phyloP scores from a whole-genome alignment of 2,797 vertebrate genomes.

The Pseudocheirus occidentalis region DNA sequence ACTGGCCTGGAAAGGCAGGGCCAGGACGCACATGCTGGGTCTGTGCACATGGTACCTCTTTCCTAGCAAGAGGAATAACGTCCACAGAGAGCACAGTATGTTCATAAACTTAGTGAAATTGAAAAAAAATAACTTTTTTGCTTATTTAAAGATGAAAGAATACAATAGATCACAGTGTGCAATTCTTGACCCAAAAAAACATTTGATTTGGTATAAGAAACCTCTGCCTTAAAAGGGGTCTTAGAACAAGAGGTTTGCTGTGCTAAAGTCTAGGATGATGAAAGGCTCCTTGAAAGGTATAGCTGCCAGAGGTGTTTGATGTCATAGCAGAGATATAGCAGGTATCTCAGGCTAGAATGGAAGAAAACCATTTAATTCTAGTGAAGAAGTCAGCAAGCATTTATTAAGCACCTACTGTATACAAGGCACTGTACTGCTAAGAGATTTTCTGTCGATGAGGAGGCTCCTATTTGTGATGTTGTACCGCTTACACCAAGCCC shows the following conservation, averaged over 20 bases:
- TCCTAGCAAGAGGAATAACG: neutral
- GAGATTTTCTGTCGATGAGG: neutral
- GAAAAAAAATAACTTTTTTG: slow-evolving; percentile 35
- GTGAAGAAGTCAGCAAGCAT: too few species aligned
- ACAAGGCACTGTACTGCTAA: neutral
- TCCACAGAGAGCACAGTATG: neutral
- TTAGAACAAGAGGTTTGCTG: neutral
- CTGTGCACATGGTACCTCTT: slow-evolving; percentile 19
- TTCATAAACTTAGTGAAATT: neutral
- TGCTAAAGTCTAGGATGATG: neutral
- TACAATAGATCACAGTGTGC: neutral
- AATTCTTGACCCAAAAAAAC: neutral
- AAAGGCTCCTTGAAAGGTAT: neutral
- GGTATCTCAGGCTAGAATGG: too few species aligned
- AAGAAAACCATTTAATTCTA: too few species aligned
- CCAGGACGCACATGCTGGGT: slow-evolving; percentile 1
- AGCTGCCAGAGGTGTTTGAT: neutral
- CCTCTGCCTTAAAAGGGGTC: neutral
- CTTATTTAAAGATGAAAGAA: neutral
- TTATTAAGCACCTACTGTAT: too few species aligned
- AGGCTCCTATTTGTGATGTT: neutral
- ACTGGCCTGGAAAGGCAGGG: neutral
- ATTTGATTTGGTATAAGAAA: neutral
- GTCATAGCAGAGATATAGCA: neutral
- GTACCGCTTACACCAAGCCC: neutral